Evolutionary conservation across 2,888 invertebrate genomes (phyloP), one percentile per base, ranked within the genome.

Genomic region (Habroteleia sp.): DNA sequence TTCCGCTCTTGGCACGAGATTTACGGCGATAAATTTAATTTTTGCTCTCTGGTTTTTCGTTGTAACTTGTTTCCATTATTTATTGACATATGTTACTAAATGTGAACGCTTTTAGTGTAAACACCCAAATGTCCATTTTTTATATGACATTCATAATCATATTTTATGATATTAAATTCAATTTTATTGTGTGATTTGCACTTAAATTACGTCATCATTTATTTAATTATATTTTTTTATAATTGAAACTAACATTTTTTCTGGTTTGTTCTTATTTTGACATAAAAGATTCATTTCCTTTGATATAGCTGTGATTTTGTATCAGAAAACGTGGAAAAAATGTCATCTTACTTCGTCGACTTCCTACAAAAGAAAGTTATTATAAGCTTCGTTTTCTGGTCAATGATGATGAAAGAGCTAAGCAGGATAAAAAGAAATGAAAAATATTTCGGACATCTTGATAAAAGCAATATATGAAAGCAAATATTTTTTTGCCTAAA

Each of bases 11-110:
- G 66, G 66, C 66, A 54, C 25, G 41, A 54, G 37, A 41, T 11
- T n/a, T 33, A 33, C 27, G n/a, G 13, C 50, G 44, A 54, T 54
- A 63, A 25, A 54, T 65, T 44, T 42, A 44, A 66, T 11, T 46
- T 46, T 56, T 31, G 44, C 23, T 33, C 7, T 27, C 16, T 4
- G 23, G 14, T 5, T 29, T 66, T 56, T 37, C 23, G 44, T 54
- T 17, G 16, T 31, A 14, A 8, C 11, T 11, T 17, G 29, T 60
- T 69, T 56, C 39, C 11, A 39, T 63, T 63, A 50, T 3, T 8
- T 41, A 42, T 50, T 42, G 63, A 50, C 41, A 50, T 50, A 33
- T 13, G 25, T 17, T 44, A 3, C 37, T 35, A 35, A 37, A 60
- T 3, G 17, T 10, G 29, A 6, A 6, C 25, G 4, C n/a, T n/a